Evolutionary conservation across 2,797 vertebrate species (phyloP), one percentile per base, ranked within the genome.

Genomic region (Cuniculus paca): DNA sequence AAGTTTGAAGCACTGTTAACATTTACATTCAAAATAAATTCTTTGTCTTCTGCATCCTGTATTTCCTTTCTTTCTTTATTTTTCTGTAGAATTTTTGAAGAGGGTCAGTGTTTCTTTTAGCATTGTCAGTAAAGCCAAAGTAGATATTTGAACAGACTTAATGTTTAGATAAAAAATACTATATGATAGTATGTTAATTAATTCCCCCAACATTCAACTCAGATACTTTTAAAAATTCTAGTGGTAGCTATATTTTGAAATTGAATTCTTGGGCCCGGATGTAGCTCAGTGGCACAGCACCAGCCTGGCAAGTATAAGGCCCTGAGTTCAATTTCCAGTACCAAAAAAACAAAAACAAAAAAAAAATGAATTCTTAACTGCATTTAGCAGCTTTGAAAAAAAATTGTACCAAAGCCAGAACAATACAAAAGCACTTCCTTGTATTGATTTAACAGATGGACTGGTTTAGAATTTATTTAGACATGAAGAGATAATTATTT

Each of bases 381-480:
- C 88, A 79, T 83, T 95, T n/a, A n/a, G 2, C 12, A 78, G 14
- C n/a, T 97, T 93, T 58, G 4, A 95, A 95, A 65, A 63, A 74
- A 74, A 48, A 31, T 88, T 58, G 8, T 52, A 83, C 39, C 80
- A 68, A 97, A 97, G 97, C 96, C 97, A 98, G 86, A 97, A 78
- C 88, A 97, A 96, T 87, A 45, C 96, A 97, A 86, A 98, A 98
- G 93, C 97, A 63, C 94, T 98, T 98, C 95, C 97, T 97, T 97
- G 86, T 98, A 98, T 98, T 97, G 96, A 61, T 98, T 98, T 98
- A 98, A 98, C 98, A 98, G 97, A 98, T 95, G 97, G 97, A 70
- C 97, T 13, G 56, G 24, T 90, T 89, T 96, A 95, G 65, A 95
- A 87, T 96, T 97, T 96, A 68, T 96, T 95, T 92, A 90, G 87